Evolutionary conservation across 1,140 invertebrate genomes (phyloP).

Genomic region (Trachymyrmex septentrionalis): DNA sequence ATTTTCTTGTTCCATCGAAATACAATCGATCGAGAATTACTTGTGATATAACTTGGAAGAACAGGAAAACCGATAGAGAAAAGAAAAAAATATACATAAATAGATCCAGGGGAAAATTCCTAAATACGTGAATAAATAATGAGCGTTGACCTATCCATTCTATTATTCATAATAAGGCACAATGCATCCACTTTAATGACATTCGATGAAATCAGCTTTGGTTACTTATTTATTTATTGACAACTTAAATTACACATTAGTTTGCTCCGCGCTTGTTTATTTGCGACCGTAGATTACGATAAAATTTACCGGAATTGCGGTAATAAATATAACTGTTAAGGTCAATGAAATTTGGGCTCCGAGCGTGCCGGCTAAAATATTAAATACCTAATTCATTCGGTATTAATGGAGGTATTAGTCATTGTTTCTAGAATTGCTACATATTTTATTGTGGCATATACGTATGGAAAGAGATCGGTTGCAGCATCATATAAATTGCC

Average conservation of each 20-base stretch:
- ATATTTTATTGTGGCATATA: neutral
- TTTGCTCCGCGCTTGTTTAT: neutral
- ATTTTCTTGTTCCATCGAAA: constrained; percentile 29
- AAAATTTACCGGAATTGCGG: neutral
- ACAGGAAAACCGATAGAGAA: neutral
- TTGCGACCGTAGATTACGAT: neutral
- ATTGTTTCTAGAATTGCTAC: neutral
- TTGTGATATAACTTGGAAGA: neutral
- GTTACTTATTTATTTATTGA: neutral
- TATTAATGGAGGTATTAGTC: neutral
- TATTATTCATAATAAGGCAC: neutral
- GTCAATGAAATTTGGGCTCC: neutral
- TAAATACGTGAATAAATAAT: neutral
- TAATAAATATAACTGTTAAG: neutral
- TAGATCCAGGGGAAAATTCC: neutral
- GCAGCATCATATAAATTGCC: neutral
- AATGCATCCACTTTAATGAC: no score
- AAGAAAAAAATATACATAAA: neutral
- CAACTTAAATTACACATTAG: neutral
- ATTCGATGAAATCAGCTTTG: neutral
- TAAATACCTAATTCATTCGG: neutral
- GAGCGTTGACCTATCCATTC: neutral
- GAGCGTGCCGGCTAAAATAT: neutral
- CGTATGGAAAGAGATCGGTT: neutral
- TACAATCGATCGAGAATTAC: constrained; percentile 58